A percentile compares a stretch with the other conserved stretches of the same genome.
Evolutionary conservation across 2,888 invertebrate species (phyloP).

Genomic region (Oligia strigilis): DNA sequence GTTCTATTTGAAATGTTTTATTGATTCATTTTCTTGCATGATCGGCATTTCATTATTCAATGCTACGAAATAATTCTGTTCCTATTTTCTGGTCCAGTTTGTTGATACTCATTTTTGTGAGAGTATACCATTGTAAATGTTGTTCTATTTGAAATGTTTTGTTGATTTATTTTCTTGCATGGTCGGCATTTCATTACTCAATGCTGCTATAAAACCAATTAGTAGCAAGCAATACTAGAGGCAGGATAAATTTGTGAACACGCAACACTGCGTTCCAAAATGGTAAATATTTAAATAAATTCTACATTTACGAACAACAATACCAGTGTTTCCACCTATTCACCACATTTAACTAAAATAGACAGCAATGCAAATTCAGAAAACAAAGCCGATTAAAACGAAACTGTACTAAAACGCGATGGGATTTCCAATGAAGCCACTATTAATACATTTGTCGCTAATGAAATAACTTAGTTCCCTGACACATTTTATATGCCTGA

Average conservation of each 20-base stretch:
- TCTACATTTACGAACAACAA: slow-evolving; percentile 37
- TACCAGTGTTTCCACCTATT: slow-evolving; percentile 27
- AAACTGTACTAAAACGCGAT: slow-evolving; percentile 48
- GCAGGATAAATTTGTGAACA: slow-evolving; percentile 20
- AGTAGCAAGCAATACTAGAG: slow-evolving; percentile 4
- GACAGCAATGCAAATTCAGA: slow-evolving; percentile 45
- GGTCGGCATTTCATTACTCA: slow-evolving; percentile 21
- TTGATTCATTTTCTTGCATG: slow-evolving; percentile 22
- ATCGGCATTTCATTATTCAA: slow-evolving; percentile 20
- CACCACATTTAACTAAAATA: slow-evolving; percentile 38
- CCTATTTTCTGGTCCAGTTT: slow-evolving; percentile 56
- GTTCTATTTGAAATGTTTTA: slow-evolving; percentile 27
- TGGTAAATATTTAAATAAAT: slow-evolving; percentile 47
- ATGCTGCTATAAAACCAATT: slow-evolving; percentile 29
- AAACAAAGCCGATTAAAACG: slow-evolving; percentile 56
- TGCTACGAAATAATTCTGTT: slow-evolving; percentile 56
- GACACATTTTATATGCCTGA: slow-evolving; percentile 60
- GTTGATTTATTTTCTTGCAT: slow-evolving; percentile 23
- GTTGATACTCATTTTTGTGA: slow-evolving; percentile 53
- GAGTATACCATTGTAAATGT: slow-evolving; percentile 39
- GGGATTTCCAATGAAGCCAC: slow-evolving; percentile 53
- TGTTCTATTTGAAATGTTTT: slow-evolving; percentile 28
- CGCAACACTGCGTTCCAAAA: slow-evolving; percentile 18
- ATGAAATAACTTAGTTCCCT: slow-evolving; percentile 52
- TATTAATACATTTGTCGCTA: slow-evolving; percentile 49